Percentiles rank a stretch among this genome's conserved stretches.
These are phyloP conservation scores for Achlya flavicornis DNA, from an alignment of 2,888 invertebrate genomes.

Conservation along the genomic window DNA sequence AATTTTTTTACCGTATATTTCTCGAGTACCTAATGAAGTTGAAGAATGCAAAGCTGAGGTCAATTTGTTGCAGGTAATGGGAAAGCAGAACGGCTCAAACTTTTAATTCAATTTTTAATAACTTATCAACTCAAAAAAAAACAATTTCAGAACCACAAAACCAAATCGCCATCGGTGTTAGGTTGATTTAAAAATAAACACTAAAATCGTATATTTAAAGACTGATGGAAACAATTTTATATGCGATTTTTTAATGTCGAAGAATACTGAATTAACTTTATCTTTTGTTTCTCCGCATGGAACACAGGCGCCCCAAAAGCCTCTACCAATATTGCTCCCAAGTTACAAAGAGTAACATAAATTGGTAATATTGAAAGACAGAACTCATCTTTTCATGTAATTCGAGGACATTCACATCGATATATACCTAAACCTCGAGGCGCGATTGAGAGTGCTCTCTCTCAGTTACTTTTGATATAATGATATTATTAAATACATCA, in stretches of 20 bases:
- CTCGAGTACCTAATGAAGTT: neutral
- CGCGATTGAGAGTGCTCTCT: neutral
- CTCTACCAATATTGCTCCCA: neutral
- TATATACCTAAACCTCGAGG: neutral
- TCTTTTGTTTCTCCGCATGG: too few relatives aligned
- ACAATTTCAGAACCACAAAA: too few relatives aligned
- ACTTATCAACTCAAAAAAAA: too few relatives aligned
- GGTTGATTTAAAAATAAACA: too few relatives aligned
- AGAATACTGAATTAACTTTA: too few relatives aligned
- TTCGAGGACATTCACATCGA: constrained; percentile 2
- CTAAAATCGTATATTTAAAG: neutral
- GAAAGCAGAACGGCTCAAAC: too few relatives aligned
- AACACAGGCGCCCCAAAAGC: neutral
- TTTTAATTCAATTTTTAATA: too few relatives aligned
- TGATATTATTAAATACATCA: constrained; percentile 5
- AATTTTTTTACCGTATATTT: neutral
- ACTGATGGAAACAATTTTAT: neutral
- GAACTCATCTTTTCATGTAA: neutral
- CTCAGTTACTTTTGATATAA: constrained; percentile 3
- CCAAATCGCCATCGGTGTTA: too few relatives aligned
- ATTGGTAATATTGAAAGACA: neutral
- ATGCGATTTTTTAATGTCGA: too few relatives aligned
- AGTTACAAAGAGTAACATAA: neutral
- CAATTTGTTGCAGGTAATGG: too few relatives aligned
- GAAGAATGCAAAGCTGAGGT: too few relatives aligned